Evolutionary conservation across 2,888 invertebrate species (phyloP).

Genomic region (Parnassius glacialis): DNA sequence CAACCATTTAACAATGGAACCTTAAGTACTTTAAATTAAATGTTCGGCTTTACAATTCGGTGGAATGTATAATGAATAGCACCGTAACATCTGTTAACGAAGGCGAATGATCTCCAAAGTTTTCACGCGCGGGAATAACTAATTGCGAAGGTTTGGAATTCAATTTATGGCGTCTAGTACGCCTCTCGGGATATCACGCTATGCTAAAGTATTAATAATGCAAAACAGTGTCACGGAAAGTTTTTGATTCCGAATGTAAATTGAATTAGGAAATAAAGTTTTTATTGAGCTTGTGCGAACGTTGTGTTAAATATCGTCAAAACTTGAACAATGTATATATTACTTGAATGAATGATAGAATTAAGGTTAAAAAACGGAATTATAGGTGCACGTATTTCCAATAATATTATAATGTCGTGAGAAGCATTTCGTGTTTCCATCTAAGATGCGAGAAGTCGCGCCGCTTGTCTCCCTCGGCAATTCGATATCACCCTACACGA

Average conservation of each 20-base stretch:
- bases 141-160: conserved; percentile 80
- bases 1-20: conserved; percentile 73
- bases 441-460: conserved; percentile 55
- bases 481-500: conserved; percentile 63
- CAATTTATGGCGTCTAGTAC: conserved; percentile 80
- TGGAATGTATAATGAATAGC: conserved; percentile 81
- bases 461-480: conserved; percentile 59
- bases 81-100: conserved; percentile 82
- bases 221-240: conserved; percentile 81
- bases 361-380: background rate
- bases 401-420: conserved; percentile 24
- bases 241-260: conserved; percentile 80
- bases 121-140: conserved; percentile 81
- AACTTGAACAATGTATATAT: conserved; percentile 54
- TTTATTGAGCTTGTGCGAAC: conserved; percentile 59
- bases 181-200: conserved; percentile 77
- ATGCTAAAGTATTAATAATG: conserved; percentile 79
- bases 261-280: conserved; percentile 78
- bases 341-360: conserved; percentile 14
- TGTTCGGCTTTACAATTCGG: conserved; percentile 80
- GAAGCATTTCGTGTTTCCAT: conserved; percentile 32
- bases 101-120: conserved; percentile 81
- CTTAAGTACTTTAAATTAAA: conserved; percentile 78
- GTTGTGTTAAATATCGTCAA: conserved; percentile 59
- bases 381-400: background rate